Evolutionary conservation across 2,113 vertebrate genomes (phyloP).

Genomic region (Capra hircus): DNA sequence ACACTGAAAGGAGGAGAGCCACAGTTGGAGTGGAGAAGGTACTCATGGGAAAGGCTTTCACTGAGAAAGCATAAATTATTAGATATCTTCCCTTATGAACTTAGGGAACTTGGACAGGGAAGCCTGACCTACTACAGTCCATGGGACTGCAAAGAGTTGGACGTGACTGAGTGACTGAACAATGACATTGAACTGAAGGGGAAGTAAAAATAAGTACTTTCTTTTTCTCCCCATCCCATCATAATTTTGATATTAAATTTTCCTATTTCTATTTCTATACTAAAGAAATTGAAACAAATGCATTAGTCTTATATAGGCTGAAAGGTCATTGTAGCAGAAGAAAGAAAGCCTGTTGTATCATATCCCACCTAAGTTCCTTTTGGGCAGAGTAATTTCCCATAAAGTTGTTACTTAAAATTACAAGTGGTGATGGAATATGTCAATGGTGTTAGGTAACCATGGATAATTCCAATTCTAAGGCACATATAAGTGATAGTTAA

Average conservation of each 20-base stretch:
- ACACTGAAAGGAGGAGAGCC: neutral
- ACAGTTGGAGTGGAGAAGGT: neutral
- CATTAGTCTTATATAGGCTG: neutral
- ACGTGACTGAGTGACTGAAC: neutral
- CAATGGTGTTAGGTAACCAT: neutral
- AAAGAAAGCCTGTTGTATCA: neutral
- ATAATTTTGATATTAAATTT: neutral
- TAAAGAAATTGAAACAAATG: neutral
- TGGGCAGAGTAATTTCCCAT: neutral
- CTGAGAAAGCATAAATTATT: neutral
- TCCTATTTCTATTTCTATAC: neutral
- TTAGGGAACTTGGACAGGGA: neutral
- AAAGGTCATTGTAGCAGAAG: neutral
- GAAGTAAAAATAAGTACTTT: neutral
- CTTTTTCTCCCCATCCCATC: neutral
- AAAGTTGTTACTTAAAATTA: neutral
- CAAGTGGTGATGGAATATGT: neutral
- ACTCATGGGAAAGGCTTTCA: neutral
- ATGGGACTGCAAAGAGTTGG: neutral
- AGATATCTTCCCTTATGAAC: neutral
- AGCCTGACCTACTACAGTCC: neutral
- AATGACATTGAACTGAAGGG: neutral
- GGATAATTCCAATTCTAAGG: neutral
- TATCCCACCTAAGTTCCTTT: neutral
- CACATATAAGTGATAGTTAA: neutral